Evolutionary conservation across 2,797 vertebrate genomes (phyloP), one percentile per base, ranked within the genome.

Genomic region (Halcyon smyrnensis): DNA sequence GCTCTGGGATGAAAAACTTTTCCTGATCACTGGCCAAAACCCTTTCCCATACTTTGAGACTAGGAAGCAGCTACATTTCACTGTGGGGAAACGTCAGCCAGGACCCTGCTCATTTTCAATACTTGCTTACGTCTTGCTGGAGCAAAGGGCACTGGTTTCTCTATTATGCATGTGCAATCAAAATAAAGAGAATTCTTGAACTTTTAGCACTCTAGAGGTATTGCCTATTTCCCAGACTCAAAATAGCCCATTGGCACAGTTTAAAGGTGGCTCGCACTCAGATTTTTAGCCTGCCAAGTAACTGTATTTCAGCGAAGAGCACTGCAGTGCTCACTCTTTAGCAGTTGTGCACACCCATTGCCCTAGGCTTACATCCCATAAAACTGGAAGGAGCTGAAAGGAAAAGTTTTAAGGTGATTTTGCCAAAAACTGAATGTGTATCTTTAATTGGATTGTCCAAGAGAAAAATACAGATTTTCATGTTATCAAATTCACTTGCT

Each of bases 121-220:
- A 11, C 21, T 69, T 57, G 48, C 78, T 89, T 68, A 64, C 0
- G 1, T 68, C 51, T 83, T 74, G 17, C 59, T 91, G 63, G 59
- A 90, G 82, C 37, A 91, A 79, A 91, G 27, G 24, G n/a, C 24
- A 21, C 45, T 87, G 34, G 14, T 65, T 95, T 84, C 53, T 75
- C 41, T 78, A 19, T 39, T 32, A 67, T 8, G 16, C 17, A 34
- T 65, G 24, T 76, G 63, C 39, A 89, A 92, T 65, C 24, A 87
- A 92, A 93, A 87, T 53, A 57, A 87, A 92, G 65, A 92, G 54
- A 41, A 62, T 67, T 62, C 39, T 46, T 90, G 13, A 84, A 89
- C 84, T 92, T 87, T 77, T 68, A 70, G 53, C 39, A 50, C 57
- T 54, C 79, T 65, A 46, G 85, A 93, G n/a, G 39, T 73, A 81